phyloP scores from a whole-genome alignment of 2,797 vertebrate species.

The Helicolenus hilgendorfi region DNA sequence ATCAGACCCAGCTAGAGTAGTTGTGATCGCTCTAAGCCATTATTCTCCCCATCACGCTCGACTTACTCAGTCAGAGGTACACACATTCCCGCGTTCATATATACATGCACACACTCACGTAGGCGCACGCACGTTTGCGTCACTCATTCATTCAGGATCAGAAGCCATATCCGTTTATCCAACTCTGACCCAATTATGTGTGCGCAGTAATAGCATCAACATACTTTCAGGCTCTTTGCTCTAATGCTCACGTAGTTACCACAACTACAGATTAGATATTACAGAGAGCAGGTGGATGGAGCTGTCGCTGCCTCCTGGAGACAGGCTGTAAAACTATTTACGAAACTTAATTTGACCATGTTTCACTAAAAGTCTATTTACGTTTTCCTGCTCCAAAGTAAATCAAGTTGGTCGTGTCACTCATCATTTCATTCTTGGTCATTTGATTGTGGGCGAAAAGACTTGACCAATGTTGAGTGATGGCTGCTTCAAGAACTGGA shows the following conservation, averaged over 20 bases:
- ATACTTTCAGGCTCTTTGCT: slow-evolving; percentile 78
- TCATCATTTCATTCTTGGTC: not conserved
- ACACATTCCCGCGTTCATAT: not conserved
- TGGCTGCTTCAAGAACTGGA: not conserved
- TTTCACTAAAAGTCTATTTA: not conserved
- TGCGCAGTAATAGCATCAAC: slow-evolving; percentile 81
- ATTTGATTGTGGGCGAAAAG: not conserved
- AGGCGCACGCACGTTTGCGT: slow-evolving; percentile 50
- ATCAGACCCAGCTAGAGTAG: not conserved
- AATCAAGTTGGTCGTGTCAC: not conserved
- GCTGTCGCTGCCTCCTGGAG: slow-evolving; percentile 9
- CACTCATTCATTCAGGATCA: slow-evolving; percentile 67
- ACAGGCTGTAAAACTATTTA: not conserved
- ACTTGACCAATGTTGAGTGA: not conserved
- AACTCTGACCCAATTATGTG: slow-evolving; percentile 78
- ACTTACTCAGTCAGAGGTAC: not conserved
- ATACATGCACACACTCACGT: slow-evolving; percentile 36
- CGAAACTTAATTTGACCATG: not conserved
- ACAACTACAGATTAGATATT: slow-evolving; percentile 53
- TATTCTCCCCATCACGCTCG: not conserved
- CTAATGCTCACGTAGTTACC: slow-evolving; percentile 58
- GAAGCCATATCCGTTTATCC: slow-evolving; percentile 69
- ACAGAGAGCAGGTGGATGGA: slow-evolving; percentile 24
- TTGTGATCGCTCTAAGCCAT: not conserved
- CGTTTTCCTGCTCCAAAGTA: not conserved